Conservation (phyloP, 2,113 vertebrate genomes). For the Ovis canadensis region DNA sequence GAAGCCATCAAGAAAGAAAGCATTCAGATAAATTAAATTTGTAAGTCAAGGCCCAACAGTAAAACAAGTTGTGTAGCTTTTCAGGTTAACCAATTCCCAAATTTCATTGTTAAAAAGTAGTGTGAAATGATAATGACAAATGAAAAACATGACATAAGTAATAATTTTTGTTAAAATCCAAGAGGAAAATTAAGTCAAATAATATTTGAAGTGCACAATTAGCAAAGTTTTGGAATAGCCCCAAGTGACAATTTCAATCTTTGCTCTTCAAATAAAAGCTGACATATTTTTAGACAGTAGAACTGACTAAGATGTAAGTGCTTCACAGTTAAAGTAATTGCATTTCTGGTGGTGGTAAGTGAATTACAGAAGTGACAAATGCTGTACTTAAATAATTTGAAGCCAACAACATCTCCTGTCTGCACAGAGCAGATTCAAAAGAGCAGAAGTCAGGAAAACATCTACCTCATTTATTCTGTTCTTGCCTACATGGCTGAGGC, state of each 20-base stretch:
- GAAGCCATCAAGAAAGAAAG: neutral
- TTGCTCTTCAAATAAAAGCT: conserved; percentile 66
- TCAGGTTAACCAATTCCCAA: neutral
- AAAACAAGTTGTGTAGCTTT: neutral
- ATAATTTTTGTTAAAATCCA: conserved; percentile 61
- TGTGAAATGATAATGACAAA: conserved; percentile 26
- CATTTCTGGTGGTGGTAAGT: conserved; percentile 65
- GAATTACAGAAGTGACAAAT: conserved; percentile 70
- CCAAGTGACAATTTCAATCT: conserved; percentile 73
- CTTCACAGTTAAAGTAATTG: conserved; percentile 65
- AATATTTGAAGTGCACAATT: conserved; percentile 68
- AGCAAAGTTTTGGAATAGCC: conserved; percentile 62
- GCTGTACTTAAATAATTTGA: conserved; percentile 72
- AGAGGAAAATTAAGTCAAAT: conserved; percentile 63
- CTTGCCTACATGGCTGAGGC: conserved; percentile 2
- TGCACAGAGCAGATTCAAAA: conserved; percentile 48
- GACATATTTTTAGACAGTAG: conserved; percentile 76
- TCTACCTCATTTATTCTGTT: conserved; percentile 56
- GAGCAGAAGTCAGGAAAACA: conserved; percentile 58
- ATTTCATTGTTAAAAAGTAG: conserved; percentile 14
- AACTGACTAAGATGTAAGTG: conserved; percentile 60
- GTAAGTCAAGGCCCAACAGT: neutral
- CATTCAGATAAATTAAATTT: neutral
- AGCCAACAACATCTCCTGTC: conserved; percentile 60
- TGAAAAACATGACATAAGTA: neutral